Evolutionary conservation across 2,888 invertebrate genomes (phyloP).

Genomic region (Tanytarsus gracilentus): DNA sequence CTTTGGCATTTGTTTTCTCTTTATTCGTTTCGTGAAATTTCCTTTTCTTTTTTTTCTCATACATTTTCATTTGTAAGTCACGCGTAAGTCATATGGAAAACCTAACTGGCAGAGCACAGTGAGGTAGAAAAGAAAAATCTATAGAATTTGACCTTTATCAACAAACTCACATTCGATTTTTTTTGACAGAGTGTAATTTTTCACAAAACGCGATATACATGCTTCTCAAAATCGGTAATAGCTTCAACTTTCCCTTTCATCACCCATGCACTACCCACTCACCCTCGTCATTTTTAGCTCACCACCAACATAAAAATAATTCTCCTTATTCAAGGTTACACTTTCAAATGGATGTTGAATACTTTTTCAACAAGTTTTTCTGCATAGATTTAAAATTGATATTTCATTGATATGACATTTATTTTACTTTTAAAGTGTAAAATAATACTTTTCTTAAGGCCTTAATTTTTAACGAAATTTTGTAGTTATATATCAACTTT

Average conservation of each 20-base stretch:
- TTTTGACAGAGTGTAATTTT: constrained; percentile 3
- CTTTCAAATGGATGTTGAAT: no score
- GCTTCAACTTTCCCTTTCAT: background rate
- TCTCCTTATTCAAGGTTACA: no score
- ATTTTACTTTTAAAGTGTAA: no score
- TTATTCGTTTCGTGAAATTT: background rate
- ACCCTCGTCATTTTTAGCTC: no score
- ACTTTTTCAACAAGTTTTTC: no score
- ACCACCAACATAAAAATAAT: no score
- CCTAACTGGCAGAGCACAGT: background rate
- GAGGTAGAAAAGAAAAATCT: background rate
- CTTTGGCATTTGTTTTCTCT: constrained; percentile 1
- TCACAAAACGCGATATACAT: background rate
- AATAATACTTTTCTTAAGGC: no score
- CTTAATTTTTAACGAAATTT: no score
- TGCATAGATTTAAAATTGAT: no score
- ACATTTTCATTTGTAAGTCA: background rate
- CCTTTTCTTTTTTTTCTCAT: background rate
- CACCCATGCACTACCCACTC: no score
- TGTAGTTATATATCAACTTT: no score
- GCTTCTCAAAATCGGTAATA: background rate
- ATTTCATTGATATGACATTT: no score
- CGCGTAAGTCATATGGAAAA: constrained; percentile 5
- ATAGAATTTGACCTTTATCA: constrained; percentile 1
- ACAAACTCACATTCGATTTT: background rate